Conservation (phyloP, 1,140 invertebrate species). For the Drosophila varians region DNA sequence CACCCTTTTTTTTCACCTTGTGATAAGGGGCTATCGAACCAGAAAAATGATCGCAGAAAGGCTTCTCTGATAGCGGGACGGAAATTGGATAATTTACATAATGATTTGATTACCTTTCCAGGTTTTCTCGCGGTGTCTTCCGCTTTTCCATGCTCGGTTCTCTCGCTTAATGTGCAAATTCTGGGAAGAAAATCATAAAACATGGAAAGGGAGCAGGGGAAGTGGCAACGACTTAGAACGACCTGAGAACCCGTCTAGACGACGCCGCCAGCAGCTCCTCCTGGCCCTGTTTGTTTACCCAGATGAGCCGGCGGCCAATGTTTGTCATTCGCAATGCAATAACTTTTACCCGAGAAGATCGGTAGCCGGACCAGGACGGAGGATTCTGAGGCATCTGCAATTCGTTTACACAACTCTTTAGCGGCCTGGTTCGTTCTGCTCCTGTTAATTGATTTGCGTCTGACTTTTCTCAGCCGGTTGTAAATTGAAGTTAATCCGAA, state of each 20-base stretch:
- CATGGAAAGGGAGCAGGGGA: not conserved
- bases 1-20: slow-evolving; percentile 4
- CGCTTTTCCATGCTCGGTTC: slow-evolving; percentile 8
- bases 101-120: slow-evolving; percentile 52
- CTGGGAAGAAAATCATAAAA: slow-evolving; percentile 36
- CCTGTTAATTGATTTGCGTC: slow-evolving; percentile 68
- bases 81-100: slow-evolving; percentile 70
- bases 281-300: slow-evolving; percentile 63
- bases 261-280: slow-evolving; percentile 23
- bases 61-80: slow-evolving; percentile 52
- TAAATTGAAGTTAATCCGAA: slow-evolving; percentile 77
- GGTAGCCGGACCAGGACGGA: not conserved
- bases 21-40: slow-evolving; percentile 32
- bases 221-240: slow-evolving; percentile 3
- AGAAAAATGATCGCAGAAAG: slow-evolving; percentile 41
- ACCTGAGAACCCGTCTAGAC: slow-evolving; percentile 42
- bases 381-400: slow-evolving; percentile 61
- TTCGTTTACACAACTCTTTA: slow-evolving; percentile 70
- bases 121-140: slow-evolving; percentile 33
- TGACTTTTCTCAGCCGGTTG: slow-evolving; percentile 36
- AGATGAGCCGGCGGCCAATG: slow-evolving; percentile 46
- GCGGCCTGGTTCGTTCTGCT: slow-evolving; percentile 41
- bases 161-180: slow-evolving; percentile 36
- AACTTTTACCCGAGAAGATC: slow-evolving; percentile 54
- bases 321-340: slow-evolving; percentile 79